phyloP scores from a whole-genome alignment of 2,113 vertebrate species.

The Corythornis cristatus region DNA sequence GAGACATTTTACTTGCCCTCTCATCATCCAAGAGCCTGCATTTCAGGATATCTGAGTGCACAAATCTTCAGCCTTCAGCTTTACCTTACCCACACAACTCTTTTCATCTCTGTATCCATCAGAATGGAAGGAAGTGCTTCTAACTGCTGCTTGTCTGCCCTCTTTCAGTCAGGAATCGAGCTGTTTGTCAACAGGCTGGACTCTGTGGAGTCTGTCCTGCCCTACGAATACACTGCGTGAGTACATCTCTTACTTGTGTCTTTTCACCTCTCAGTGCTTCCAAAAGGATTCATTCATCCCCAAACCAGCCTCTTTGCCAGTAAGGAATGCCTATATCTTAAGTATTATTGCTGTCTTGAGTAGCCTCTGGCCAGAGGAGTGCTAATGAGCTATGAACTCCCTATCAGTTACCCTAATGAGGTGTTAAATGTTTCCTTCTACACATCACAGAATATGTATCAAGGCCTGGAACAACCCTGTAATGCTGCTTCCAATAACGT shows the following conservation, averaged over 20 bases:
- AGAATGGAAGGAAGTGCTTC: neutral
- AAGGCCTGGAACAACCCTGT: neutral
- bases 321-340: neutral
- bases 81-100: neutral
- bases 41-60: neutral
- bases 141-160: conserved; percentile 48
- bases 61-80: neutral
- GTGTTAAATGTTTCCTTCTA: conserved; percentile 35
- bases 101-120: neutral
- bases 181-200: conserved; percentile 98
- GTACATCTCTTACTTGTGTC: conserved; percentile 62
- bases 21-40: neutral
- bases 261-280: neutral
- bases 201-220: conserved; percentile 98
- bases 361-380: neutral
- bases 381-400: conserved; percentile 39
- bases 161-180: conserved; percentile 85
- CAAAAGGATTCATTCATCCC: neutral
- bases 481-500: neutral
- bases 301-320: neutral
- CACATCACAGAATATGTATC: neutral
- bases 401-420: conserved; percentile 35
- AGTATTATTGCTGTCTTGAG: neutral
- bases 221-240: conserved; percentile 97
- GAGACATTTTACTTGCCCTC: neutral